Evolutionary conservation across 2,113 vertebrate genomes (phyloP), one percentile per base, ranked within the genome.

Genomic region (Hemibagrus wyckioides): DNA sequence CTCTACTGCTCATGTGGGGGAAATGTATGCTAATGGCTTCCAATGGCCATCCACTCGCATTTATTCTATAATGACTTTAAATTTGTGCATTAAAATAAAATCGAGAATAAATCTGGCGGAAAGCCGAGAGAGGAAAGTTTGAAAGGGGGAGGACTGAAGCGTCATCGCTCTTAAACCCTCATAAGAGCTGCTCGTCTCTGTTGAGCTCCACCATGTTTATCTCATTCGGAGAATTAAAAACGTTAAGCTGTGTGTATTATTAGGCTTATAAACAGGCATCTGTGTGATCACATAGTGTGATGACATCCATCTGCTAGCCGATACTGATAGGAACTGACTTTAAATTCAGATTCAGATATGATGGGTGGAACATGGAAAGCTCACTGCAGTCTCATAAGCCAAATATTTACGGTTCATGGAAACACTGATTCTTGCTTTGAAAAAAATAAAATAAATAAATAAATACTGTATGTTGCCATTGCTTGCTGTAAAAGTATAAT

Each of bases 1-100:
- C 85, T 77, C 82, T 90, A 87, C 88, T 86, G 80, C 82, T 87
- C 86, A 84, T 86, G 48, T 81, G 82, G 61, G 61, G 80, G 75
- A 84, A 88, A 88, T 91, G 71, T 92, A 92, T 90, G 89, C 88
- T 92, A 91, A 92, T 91, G 88, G 81, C 33, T 80, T 71, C 87
- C 86, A 89, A 90, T 88, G 86, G 87, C 86, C 77, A 84, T 89
- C 83, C 39, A 57, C 81, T 87, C 76, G 71, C 87, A 89, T 91
- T 91, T 89, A 89, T 85, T 36, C 86, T 71, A 87, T 93, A 89
- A 92, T 91, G 77, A 85, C 90, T 91, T 92, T 92, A 89, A 86
- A 84, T 89, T 83, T 85, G 83, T 57, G 84, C 89, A 75, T 92
- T 91, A 89, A 88, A 89, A 85, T 80, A 65, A 89, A 85, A 88